phyloP scores from a whole-genome alignment of 2,113 vertebrate species.

The Rhombomys opimus region DNA sequence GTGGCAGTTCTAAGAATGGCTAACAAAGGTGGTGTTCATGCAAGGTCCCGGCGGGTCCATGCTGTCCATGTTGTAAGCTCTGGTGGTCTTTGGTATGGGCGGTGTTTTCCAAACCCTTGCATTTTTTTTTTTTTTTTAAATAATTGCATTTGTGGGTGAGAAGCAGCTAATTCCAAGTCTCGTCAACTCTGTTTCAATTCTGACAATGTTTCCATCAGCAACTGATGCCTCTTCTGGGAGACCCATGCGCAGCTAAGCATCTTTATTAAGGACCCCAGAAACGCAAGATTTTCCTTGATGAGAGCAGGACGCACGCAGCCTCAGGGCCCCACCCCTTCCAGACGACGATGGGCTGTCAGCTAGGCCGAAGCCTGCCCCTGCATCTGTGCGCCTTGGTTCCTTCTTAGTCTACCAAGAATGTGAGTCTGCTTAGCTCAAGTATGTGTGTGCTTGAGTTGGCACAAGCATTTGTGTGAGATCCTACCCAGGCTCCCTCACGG shows the following conservation, averaged over 20 bases:
- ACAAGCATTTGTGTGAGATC: not conserved
- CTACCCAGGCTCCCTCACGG: no score
- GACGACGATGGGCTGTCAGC: not conserved
- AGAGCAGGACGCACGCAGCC: not conserved
- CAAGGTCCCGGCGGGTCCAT: not conserved
- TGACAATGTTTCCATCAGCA: not conserved
- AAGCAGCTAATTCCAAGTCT: not conserved
- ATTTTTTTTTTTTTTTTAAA: not conserved
- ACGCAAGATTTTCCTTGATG: not conserved
- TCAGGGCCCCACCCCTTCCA: not conserved
- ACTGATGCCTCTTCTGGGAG: not conserved
- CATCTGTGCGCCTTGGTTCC: not conserved
- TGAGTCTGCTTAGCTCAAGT: not conserved
- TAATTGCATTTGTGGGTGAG: not conserved
- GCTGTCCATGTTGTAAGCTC: not conserved
- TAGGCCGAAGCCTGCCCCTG: not conserved
- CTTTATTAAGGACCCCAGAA: not conserved
- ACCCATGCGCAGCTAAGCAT: not conserved
- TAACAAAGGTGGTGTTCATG: not conserved
- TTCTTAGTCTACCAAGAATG: not conserved
- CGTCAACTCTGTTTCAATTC: not conserved
- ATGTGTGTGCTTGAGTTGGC: not conserved
- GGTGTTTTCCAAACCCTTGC: not conserved
- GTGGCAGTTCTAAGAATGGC: not conserved
- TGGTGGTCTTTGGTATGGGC: not conserved